Conservation (phyloP, 2,113 vertebrate species). For the Lonchura striata region DNA sequence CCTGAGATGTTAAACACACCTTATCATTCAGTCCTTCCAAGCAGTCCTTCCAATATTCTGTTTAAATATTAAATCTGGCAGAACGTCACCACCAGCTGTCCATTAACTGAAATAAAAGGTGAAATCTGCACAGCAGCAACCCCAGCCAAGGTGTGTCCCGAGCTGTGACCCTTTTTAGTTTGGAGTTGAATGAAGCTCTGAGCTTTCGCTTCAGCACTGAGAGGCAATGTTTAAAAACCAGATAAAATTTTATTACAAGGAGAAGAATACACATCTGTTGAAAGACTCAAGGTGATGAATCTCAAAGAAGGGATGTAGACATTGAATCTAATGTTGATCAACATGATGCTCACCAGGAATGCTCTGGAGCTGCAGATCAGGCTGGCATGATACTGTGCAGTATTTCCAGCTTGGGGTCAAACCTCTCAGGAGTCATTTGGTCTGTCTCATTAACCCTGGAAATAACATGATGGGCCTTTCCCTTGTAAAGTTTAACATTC, state of each 20-base stretch:
- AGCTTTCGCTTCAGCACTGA: not conserved
- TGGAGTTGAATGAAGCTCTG: not conserved
- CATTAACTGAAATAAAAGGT: not conserved
- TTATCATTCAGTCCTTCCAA: not conserved
- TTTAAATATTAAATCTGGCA: not conserved
- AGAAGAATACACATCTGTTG: not conserved
- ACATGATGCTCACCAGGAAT: not conserved
- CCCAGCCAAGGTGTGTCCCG: accelerated
- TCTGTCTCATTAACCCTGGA: not conserved
- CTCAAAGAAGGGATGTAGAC: not conserved
- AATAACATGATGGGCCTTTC: not conserved
- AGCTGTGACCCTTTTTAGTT: not conserved
- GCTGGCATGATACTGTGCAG: not conserved
- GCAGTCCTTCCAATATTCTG: not conserved
- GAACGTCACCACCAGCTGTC: not conserved
- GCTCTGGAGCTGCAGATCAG: not conserved
- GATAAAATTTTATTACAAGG: not conserved
- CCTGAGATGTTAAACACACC: not conserved
- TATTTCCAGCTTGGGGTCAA: not conserved
- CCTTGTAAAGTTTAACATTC: not conserved
- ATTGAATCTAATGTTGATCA: not conserved
- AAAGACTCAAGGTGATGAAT: not conserved
- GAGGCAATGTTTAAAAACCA: not conserved
- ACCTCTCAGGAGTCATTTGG: not conserved
- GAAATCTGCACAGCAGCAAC: not conserved